Conservation (phyloP, 2,888 invertebrate genomes). For the Lochmaea capreae region DNA sequence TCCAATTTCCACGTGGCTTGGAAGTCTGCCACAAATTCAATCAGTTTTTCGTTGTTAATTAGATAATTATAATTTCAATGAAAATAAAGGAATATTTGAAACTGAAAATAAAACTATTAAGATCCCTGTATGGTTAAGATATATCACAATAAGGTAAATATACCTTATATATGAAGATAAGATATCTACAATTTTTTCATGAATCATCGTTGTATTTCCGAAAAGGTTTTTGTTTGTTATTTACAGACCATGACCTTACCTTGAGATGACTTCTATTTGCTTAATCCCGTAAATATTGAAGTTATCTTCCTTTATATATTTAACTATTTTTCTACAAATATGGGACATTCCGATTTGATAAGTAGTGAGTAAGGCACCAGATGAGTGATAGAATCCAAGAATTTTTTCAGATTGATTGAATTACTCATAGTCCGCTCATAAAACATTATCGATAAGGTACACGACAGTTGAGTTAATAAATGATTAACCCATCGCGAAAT, state of each 20-base stretch:
- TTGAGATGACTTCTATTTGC: neutral
- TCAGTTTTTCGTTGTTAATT: too few relatives aligned
- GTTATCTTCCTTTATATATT: neutral
- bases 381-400: neutral
- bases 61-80: too few relatives aligned
- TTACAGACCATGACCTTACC: conserved; percentile 3
- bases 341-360: neutral
- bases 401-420: neutral
- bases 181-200: neutral
- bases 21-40: too few relatives aligned
- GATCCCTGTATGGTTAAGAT: neutral
- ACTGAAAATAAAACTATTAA: neutral
- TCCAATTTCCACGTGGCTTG: too few relatives aligned
- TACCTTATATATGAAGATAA: neutral
- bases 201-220: neutral
- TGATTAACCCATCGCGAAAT: too few relatives aligned
- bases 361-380: too few relatives aligned
- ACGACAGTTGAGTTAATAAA: too few relatives aligned
- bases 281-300: neutral
- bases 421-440: too few relatives aligned
- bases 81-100: neutral
- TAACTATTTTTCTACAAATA: neutral
- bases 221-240: conserved; percentile 6
- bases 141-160: neutral
- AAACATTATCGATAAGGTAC: too few relatives aligned